Evolutionary conservation across 53 echinoderm and acorn worm species (phyloP).

Genomic region (Crossaster papposus): DNA sequence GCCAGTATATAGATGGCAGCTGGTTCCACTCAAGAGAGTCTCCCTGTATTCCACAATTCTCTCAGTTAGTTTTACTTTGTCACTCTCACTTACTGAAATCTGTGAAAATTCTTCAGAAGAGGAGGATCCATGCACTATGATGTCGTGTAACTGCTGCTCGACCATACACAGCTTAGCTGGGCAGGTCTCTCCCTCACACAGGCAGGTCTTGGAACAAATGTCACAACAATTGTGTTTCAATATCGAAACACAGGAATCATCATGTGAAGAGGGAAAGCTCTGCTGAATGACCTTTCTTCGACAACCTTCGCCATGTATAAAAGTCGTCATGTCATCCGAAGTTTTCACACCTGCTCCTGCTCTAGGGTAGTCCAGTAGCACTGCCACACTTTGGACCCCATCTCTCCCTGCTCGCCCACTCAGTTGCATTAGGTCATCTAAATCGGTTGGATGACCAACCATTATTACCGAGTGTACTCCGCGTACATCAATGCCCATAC

Average conservation of each 20-base stretch:
- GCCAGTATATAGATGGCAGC: constrained; percentile 28
- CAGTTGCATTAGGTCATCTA: constrained; percentile 60
- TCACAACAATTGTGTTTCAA: constrained; percentile 36
- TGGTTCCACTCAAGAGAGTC: not conserved
- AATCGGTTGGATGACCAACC: constrained; percentile 26
- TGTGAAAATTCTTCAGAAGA: not conserved
- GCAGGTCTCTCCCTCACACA: constrained; percentile 27
- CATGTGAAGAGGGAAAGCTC: not conserved
- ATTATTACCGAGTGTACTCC: constrained; percentile 33
- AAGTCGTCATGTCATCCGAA: constrained; percentile 9
- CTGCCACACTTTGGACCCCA: constrained; percentile 23
- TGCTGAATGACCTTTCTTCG: constrained; percentile 1
- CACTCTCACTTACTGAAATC: not conserved
- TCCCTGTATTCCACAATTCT: not conserved
- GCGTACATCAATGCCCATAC: constrained; percentile 40
- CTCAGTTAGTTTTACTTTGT: not conserved
- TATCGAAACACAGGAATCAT: not conserved
- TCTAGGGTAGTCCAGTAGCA: constrained; percentile 32
- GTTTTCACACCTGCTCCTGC: not conserved
- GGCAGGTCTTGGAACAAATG: not conserved
- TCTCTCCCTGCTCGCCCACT: constrained; percentile 53
- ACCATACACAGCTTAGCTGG: not conserved
- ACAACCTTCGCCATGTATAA: not conserved
- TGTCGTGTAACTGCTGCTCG: constrained; percentile 5
- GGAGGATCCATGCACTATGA: not conserved